Evolutionary conservation across 2,113 vertebrate genomes (phyloP).

Genomic region (Siniperca chuatsi): DNA sequence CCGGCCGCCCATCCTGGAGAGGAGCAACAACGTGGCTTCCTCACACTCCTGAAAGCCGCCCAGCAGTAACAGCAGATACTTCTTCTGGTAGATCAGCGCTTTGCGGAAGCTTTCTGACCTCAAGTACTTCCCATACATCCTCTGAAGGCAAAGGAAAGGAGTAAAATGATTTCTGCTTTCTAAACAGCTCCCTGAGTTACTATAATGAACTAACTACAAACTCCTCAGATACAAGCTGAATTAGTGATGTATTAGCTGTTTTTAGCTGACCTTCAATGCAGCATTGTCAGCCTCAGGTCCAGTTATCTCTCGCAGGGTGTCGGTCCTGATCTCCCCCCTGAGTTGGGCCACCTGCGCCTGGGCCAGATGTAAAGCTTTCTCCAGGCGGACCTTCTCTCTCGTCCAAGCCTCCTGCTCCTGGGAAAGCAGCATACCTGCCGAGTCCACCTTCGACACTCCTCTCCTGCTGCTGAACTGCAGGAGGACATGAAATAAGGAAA

Average conservation of each 20-base stretch:
- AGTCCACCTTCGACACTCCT: conserved; percentile 66
- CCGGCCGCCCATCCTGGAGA: conserved; percentile 91
- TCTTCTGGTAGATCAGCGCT: conserved; percentile 98
- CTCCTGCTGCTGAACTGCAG: conserved; percentile 82
- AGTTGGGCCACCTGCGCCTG: conserved; percentile 90
- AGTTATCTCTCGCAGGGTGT: conserved; percentile 86
- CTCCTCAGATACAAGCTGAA: background rate
- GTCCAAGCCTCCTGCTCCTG: conserved; percentile 91
- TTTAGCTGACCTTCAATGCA: conserved; percentile 87
- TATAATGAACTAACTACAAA: background rate
- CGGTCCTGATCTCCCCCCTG: conserved; percentile 88
- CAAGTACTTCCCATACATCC: conserved; percentile 94
- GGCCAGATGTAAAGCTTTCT: conserved; percentile 88
- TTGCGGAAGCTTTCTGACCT: conserved; percentile 97
- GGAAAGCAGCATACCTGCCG: conserved; percentile 81
- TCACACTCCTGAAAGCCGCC: conserved; percentile 98
- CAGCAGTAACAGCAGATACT: conserved; percentile 94
- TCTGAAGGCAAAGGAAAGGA: conserved; percentile 78
- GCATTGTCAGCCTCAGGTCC: conserved; percentile 87
- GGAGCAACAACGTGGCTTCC: conserved; percentile 91
- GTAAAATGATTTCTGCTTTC: background rate
- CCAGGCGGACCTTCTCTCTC: conserved; percentile 87
- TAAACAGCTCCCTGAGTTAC: background rate
- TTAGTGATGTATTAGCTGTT: background rate
- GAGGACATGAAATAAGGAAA: background rate